These are phyloP conservation scores for Progne subis DNA, from an alignment of 2,113 vertebrate genomes.

Conservation along the genomic window DNA sequence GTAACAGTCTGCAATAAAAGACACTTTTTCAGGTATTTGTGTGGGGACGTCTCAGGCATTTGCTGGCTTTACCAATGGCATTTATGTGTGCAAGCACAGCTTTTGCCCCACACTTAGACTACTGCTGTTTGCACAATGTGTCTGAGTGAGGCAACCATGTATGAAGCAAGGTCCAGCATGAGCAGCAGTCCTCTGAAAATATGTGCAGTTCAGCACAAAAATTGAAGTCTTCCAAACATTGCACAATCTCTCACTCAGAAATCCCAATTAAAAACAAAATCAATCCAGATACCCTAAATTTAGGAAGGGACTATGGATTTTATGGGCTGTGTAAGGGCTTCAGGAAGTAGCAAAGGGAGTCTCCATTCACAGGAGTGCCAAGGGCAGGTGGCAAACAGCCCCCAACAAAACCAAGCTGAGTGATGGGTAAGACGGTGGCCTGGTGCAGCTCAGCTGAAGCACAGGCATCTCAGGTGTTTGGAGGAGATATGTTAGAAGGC, in stretches of 20 bases:
- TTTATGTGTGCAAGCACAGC: not conserved
- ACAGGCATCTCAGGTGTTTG: not conserved
- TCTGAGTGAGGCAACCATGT: not conserved
- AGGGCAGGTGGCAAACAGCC: not conserved
- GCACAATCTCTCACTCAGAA: not conserved
- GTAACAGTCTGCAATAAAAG: not conserved
- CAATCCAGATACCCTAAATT: not conserved
- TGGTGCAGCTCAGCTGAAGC: not conserved
- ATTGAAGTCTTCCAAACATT: not conserved
- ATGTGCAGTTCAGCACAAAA: not conserved
- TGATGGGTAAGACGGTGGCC: not conserved
- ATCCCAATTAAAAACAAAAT: not conserved
- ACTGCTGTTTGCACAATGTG: not conserved
- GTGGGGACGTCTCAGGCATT: not conserved
- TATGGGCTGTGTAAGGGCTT: not conserved
- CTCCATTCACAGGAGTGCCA: not conserved
- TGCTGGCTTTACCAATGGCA: not conserved
- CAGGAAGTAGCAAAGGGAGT: not conserved
- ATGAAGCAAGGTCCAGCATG: not conserved
- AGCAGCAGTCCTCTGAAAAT: not conserved
- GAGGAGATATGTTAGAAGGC: not conserved
- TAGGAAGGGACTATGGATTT: not conserved
- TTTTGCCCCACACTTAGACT: not conserved
- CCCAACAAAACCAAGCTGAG: not conserved
- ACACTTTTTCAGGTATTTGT: fast-evolving